A percentile compares a stretch with the other conserved stretches of the same genome.
Conservation (phyloP, 2,888 invertebrate species). For the Syritta pipiens region DNA sequence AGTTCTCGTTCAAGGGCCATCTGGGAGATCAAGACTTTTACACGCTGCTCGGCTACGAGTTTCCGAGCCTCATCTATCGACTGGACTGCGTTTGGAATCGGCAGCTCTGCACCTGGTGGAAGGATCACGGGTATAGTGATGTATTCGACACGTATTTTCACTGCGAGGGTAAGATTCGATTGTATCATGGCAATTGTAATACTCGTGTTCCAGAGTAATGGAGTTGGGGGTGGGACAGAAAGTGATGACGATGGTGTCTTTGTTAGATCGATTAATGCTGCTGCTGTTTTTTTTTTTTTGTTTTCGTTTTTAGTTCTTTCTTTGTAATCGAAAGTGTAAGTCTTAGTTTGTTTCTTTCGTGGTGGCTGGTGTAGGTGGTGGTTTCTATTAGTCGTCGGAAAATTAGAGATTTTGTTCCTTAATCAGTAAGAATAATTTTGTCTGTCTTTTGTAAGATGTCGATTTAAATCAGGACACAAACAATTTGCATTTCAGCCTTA, state of each 20-base stretch:
- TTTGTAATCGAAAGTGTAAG: constrained; percentile 8
- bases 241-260: constrained; percentile 22
- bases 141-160: constrained; percentile 86
- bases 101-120: constrained; percentile 91
- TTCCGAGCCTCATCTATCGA: constrained; percentile 85
- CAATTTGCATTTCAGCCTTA: no score
- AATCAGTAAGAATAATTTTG: no score
- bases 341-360: background rate
- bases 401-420: no score
- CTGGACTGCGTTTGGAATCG: constrained; percentile 90
- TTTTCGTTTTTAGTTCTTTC: background rate
- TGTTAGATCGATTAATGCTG: constrained; percentile 11
- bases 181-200: constrained; percentile 89
- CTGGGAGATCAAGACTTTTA: constrained; percentile 92
- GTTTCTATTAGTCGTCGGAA: no score
- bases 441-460: no score
- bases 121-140: constrained; percentile 85
- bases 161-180: constrained; percentile 83
- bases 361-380: background rate
- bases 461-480: no score
- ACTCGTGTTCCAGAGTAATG: constrained; percentile 82
- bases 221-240: background rate
- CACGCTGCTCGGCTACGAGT: constrained; percentile 85
- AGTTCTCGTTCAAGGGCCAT: constrained; percentile 86
- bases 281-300: background rate